Base-by-base conservation (phyloP, 2,797 vertebrate genomes). In the Hippocampus kuda region DNA sequence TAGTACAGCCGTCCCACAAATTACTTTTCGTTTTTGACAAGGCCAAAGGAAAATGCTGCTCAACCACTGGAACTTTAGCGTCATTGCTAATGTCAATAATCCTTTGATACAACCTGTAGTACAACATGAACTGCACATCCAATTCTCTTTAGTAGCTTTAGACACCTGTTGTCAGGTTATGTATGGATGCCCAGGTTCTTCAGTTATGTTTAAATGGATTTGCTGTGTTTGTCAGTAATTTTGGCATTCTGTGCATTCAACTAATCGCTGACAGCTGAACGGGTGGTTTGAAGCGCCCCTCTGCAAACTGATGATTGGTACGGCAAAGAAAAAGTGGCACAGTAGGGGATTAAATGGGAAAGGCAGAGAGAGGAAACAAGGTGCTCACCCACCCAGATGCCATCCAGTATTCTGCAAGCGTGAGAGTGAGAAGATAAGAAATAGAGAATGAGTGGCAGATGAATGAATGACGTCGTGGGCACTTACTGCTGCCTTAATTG, bases 401-500 rank as follows among this genome's bases (percentile, higher is more conserved):
- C 73, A 76, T 63, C 72, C 70, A 68, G 71, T 72, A 66, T 53
- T 77, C 65, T 64, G 80, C 57, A 68, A 24, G 16, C 62, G 68
- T 69, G 41, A 65, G 26, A n/a, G 51, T 53, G 49, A 62, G 65
- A 69, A 81, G 78, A 73, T 81, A 51, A 51, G 56, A 59, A 66
- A 38, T 61, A 60, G 69, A 68, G 69, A 69, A 77, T 75, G 84
- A 85, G 70, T 86, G 84, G 81, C 81, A 81, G 77, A 73, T 81
- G 80, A 85, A 83, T 85, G 82, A 82, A 76, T 77, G 80, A 85
- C 67, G 85, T 77, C 85, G 84, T 81, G 74, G 77, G 73, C 73
- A 69, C 74, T 79, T 69, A 82, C 76, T 85, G 82, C 81, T 73
- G 75, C 80, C 77, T 77, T 86, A 88, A 89, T 87, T 87, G 82